Base-by-base conservation (phyloP, 2,888 invertebrate species). In the Tetragonula carbonaria region DNA sequence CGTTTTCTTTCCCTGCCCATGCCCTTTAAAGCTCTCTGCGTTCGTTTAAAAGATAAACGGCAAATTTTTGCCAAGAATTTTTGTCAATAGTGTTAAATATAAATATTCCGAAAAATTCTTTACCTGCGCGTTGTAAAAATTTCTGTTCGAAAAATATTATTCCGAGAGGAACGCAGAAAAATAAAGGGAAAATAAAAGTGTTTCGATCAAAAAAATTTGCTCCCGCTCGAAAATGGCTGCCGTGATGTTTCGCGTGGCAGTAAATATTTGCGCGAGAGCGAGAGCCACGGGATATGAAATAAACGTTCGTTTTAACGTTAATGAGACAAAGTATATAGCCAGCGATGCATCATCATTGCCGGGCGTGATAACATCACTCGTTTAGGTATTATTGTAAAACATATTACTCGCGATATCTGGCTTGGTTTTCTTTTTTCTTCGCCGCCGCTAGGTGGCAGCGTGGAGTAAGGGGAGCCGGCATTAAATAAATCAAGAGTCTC, bases 321-420 rank as follows among this genome's bases (percentile, higher is more conserved):
- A 83, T 63, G 77, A 74, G 83, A 83, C 53, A 45, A 74, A 83
- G 73, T 66, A 38, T 70, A 82, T 66, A 71, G 68, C 70, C 65
- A 4, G 23, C 66, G 66, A 83, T 83, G 84, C 78, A 59, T 83
- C 73, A 68, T 71, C 74, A 65, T 76, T 71, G 65, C 70, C 28
- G 21, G 45, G 11, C 16, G 50, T 53, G 83, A 83, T 78, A 84
- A 66, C 71, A 59, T 71, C 84, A 53, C 84, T 84, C 82, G 65
- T 77, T 82, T 66, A 57, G 55, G 83, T 73, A 77, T 82, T 84
- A 78, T 72, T 73, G 83, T 73, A 53, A 70, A 77, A 74, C 77
- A 38, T 82, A 82, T 82, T 74, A 74, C 50, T 62, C 18, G 70
- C 53, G 71, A 74, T 82, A 57, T 79, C 23, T n/a, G 3, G 65